Evolutionary conservation across 2,113 vertebrate species (phyloP).

Genomic region (Forbesichthys agassizii): DNA sequence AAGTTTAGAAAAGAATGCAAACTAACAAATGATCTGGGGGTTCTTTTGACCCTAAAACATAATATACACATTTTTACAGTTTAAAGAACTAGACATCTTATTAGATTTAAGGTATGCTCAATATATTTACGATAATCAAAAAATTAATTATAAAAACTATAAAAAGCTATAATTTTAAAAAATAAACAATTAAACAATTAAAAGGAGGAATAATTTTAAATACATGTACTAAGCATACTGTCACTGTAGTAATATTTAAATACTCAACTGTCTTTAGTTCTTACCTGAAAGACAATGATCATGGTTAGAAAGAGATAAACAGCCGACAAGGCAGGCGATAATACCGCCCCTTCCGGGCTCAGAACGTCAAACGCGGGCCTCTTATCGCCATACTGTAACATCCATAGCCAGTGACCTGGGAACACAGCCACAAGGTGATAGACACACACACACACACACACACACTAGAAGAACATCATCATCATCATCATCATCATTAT

Average conservation of each 20-base stretch:
- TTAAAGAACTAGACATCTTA: not conserved
- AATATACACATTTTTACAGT: not conserved
- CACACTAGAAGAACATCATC: slow-evolving; percentile 21
- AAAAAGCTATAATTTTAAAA: too few relatives aligned
- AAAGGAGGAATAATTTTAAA: not conserved
- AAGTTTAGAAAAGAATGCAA: not conserved
- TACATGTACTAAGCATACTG: slow-evolving; percentile 11
- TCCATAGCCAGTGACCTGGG: slow-evolving; percentile 92
- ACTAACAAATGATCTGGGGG: not conserved
- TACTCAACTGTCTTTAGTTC: slow-evolving; percentile 3
- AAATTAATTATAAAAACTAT: too few relatives aligned
- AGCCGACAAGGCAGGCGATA: slow-evolving; percentile 87
- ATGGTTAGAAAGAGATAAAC: slow-evolving; percentile 94
- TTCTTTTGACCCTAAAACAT: not conserved
- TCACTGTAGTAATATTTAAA: slow-evolving; percentile 16
- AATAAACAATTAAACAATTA: too few relatives aligned
- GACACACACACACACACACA: slow-evolving; percentile 28
- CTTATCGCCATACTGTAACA: slow-evolving; percentile 87
- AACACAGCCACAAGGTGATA: slow-evolving; percentile 54
- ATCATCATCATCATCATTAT: not conserved
- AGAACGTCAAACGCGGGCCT: slow-evolving; percentile 90
- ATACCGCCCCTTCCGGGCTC: slow-evolving; percentile 83
- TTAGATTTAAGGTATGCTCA: too few relatives aligned
- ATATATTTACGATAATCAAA: too few relatives aligned
- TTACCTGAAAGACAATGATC: slow-evolving; percentile 97